Base-by-base conservation (phyloP, 2,888 invertebrate genomes). In the Apamea crenata region DNA sequence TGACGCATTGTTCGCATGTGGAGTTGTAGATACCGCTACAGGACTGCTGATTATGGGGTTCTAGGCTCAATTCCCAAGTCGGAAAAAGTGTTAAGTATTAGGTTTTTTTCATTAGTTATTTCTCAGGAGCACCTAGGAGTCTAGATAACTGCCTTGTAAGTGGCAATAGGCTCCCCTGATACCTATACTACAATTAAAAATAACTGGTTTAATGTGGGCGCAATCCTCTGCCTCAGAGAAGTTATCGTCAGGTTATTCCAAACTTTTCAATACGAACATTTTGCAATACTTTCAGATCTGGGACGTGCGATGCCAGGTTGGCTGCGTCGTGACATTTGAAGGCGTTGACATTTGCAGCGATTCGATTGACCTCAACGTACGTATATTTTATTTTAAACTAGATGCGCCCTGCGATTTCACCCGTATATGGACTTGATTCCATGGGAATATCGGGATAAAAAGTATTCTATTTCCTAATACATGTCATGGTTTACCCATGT, bases 321-420 rank as follows among this genome's bases (percentile, higher is more conserved):
- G 97, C 5, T 97, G 97, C 80, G 94, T 97, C 21, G 95, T 96
- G 92, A 96, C 97, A 1, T 97, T 97, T 77, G 96, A 97, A 91
- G 97, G 97, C 6, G 97, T 97, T 18, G 94, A 97, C 82, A 95
- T 97, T 85, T 97, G 97, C 88, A 96, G 97, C 75, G 97, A 97
- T 81, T 96, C 97, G 53, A 96, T 97, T 65, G 97, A 97, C 86
- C 88, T 97, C 21, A 96, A 94, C 88, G 97, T 97, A 93, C 95
- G 96, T 92, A 82, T 59, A n/a, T 32, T 61, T 36, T 47, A 18
- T 69, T 25, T 18, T 21, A 50, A 18, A 44, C 14, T 59, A 59
- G 14, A 5, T 59, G n/a, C 5, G 56, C 25, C 12, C 5, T 5
- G n/a, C 59, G 59, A 4, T 59, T 59, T 25, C 25, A 56, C 53